Percentiles rank a stretch among this genome's conserved stretches.
phyloP scores from a whole-genome alignment of 2,888 invertebrate species.

The Andrena fulva region DNA sequence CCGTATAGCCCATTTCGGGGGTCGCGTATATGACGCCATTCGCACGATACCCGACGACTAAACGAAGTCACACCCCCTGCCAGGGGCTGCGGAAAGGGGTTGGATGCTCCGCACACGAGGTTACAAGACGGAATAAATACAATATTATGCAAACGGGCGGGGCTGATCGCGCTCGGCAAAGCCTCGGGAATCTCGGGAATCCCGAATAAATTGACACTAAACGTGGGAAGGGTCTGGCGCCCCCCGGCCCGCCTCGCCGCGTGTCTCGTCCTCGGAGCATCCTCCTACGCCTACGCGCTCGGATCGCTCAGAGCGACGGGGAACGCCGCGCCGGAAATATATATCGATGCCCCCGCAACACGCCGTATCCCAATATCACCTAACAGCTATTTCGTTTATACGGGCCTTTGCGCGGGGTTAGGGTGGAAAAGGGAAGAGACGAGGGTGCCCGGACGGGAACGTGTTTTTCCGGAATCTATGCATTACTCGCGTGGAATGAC shows the following conservation, averaged over 20 bases:
- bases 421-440: constrained; percentile 36
- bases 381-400: constrained; percentile 83
- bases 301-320: constrained; percentile 52
- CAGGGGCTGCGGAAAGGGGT: constrained; percentile 50
- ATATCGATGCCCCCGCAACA: constrained; percentile 78
- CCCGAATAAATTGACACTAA: constrained; percentile 85
- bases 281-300: constrained; percentile 58
- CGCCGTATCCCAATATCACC: constrained; percentile 82
- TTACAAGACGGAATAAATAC: constrained; percentile 85
- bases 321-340: constrained; percentile 66
- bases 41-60: constrained; percentile 69
- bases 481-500: constrained; percentile 72
- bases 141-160: constrained; percentile 85
- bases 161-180: constrained; percentile 83
- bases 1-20: constrained; percentile 78
- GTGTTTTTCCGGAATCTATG: constrained; percentile 76
- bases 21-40: constrained; percentile 74
- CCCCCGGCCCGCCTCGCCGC: constrained; percentile 26
- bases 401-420: constrained; percentile 53
- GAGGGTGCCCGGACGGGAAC: constrained; percentile 39
- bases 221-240: constrained; percentile 76
- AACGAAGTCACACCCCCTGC: constrained; percentile 63
- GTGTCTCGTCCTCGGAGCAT: constrained; percentile 48
- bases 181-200: constrained; percentile 84
- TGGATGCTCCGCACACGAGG: constrained; percentile 65